Evolutionary conservation across 2,888 invertebrate species (phyloP).

Genomic region (Lycocerus yunnanus): DNA sequence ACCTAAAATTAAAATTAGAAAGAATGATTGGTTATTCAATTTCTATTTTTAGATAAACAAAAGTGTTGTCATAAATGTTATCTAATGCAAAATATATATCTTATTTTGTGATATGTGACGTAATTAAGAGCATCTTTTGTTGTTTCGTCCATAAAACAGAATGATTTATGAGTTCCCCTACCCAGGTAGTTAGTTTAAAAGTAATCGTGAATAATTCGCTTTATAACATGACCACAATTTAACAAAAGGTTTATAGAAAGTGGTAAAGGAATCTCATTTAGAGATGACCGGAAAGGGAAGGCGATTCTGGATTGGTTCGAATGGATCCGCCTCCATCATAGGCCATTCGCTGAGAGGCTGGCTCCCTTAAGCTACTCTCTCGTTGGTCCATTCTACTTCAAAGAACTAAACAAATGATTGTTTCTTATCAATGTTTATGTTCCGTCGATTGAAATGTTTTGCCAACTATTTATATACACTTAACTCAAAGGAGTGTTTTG

Average conservation of each 20-base stretch:
- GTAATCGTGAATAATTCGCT: neutral
- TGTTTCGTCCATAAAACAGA: neutral
- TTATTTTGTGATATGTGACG: neutral
- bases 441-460: neutral
- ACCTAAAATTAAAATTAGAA: constrained; percentile 51
- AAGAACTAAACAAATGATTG: constrained; percentile 9
- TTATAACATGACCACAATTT: neutral
- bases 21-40: neutral
- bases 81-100: neutral
- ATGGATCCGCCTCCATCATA: constrained; percentile 37
- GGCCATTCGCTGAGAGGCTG: constrained; percentile 38
- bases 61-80: neutral
- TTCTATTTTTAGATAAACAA: neutral
- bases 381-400: constrained; percentile 34
- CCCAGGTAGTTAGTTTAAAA: neutral
- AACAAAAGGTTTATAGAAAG: constrained; percentile 10
- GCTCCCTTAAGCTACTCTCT: constrained; percentile 32
- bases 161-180: neutral
- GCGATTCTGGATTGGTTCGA: constrained; percentile 38
- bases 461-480: neutral
- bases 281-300: constrained; percentile 35
- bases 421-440: constrained; percentile 18
- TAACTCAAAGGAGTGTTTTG: neutral
- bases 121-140: neutral
- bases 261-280: constrained; percentile 20